Evolutionary conservation across 92 coral and sea anemone genomes (phyloP).

Genomic region (Epizoanthus fatuus): DNA sequence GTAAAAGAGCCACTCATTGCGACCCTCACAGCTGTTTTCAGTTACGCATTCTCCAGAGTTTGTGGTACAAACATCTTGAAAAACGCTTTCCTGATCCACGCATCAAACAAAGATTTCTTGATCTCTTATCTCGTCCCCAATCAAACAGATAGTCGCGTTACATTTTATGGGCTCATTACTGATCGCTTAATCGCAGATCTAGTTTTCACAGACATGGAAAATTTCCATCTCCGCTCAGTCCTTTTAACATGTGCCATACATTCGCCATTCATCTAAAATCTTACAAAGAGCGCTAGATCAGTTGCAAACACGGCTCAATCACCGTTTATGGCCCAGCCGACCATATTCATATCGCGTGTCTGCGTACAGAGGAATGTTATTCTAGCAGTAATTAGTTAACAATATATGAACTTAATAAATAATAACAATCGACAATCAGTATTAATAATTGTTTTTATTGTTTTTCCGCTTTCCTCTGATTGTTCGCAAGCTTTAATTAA

Average conservation of each 20-base stretch:
- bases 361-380: neutral
- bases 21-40: slow-evolving; percentile 12
- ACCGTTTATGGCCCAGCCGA: neutral
- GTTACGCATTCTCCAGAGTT: neutral
- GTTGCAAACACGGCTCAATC: neutral
- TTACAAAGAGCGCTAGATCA: slow-evolving; percentile 8
- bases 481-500: neutral
- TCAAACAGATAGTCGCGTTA: slow-evolving; percentile 15
- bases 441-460: neutral
- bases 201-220: slow-evolving; percentile 36
- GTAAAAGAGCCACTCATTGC: neutral
- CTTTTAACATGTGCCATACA: slow-evolving; percentile 20
- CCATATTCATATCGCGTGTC: neutral
- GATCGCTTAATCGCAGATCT: slow-evolving; percentile 29
- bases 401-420: neutral
- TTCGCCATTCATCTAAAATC: neutral
- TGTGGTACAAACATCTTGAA: slow-evolving; percentile 6
- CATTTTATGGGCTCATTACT: slow-evolving; percentile 17
- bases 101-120: slow-evolving; percentile 26
- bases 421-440: neutral
- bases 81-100: slow-evolving; percentile 9
- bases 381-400: neutral
- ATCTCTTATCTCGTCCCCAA: slow-evolving; percentile 28
- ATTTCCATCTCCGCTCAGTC: slow-evolving; percentile 16
- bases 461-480: neutral